A percentile compares a stretch with the other conserved stretches of the same genome.
phyloP scores from a whole-genome alignment of 2,888 invertebrate species.

The Coenonympha arcania region DNA sequence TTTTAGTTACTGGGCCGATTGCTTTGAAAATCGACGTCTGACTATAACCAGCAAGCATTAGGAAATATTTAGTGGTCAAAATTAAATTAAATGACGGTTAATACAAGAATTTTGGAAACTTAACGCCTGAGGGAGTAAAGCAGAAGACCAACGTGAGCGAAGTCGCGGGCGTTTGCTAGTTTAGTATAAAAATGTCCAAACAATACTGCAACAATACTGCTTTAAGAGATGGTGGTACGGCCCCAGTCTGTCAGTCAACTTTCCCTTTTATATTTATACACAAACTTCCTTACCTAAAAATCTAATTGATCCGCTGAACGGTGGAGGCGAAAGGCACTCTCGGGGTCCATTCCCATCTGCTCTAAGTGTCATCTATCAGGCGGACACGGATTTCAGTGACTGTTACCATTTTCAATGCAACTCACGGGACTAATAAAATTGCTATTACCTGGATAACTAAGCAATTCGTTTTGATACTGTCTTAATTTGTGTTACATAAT shows the following conservation, averaged over 20 bases:
- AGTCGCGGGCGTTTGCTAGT: background rate
- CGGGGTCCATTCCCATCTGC: conserved; percentile 63
- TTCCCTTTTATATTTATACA: conserved; percentile 16
- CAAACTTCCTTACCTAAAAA: conserved; percentile 37
- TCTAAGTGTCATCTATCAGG: conserved; percentile 66
- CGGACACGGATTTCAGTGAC: conserved; percentile 53
- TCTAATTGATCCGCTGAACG: conserved; percentile 67
- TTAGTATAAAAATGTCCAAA: background rate
- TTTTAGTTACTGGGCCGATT: too few species aligned
- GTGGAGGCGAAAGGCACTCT: conserved; percentile 59
- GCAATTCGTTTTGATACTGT: conserved; percentile 31
- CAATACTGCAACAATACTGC: too few species aligned
- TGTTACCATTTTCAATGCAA: conserved; percentile 49
- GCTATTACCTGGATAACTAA: conserved; percentile 43
- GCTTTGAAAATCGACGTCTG: too few species aligned
- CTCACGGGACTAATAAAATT: conserved; percentile 49
- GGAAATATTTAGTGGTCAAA: too few species aligned
- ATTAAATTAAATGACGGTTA: too few species aligned
- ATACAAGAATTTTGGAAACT: too few species aligned
- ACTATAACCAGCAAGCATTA: too few species aligned
- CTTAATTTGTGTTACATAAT: conserved; percentile 1
- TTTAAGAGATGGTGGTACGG: too few species aligned
- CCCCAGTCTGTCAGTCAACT: too few species aligned
- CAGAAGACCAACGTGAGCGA: background rate
- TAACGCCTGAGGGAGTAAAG: too few species aligned